Evolutionary conservation across 2,888 invertebrate genomes (phyloP).

Genomic region (Amiota communis): DNA sequence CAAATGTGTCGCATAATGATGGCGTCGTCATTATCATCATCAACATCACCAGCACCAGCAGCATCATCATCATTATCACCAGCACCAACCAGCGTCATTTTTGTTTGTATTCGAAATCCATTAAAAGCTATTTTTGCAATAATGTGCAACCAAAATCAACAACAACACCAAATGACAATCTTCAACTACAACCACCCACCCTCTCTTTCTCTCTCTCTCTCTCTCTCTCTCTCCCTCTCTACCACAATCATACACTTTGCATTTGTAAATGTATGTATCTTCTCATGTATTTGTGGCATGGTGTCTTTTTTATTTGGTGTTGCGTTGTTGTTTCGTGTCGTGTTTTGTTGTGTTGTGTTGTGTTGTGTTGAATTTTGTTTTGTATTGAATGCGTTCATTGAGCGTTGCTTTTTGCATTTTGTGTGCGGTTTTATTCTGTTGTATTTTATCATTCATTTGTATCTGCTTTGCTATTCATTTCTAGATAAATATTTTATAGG

Average conservation of each 20-base stretch:
- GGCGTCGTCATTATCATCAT: neutral
- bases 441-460: neutral
- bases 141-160: conserved; percentile 39
- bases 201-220: conserved; percentile 1
- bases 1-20: conserved; percentile 25
- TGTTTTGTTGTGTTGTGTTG: too few species aligned
- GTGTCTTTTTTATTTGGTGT: too few species aligned
- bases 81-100: neutral
- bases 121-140: conserved; percentile 71
- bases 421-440: neutral
- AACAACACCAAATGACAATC: neutral
- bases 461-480: conserved; percentile 2
- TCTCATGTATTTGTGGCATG: too few species aligned
- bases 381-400: neutral
- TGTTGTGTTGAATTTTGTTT: neutral
- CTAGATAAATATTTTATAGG: conserved; percentile 30
- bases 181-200: neutral
- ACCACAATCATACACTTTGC: neutral
- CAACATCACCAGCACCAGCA: neutral
- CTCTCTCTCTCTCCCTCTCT: neutral
- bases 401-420: neutral
- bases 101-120: conserved; percentile 65
- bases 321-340: too few species aligned
- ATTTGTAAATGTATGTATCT: too few species aligned
- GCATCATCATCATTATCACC: neutral